Evolutionary conservation across 2,888 invertebrate species (phyloP).

Genomic region (Melanostoma scalare): DNA sequence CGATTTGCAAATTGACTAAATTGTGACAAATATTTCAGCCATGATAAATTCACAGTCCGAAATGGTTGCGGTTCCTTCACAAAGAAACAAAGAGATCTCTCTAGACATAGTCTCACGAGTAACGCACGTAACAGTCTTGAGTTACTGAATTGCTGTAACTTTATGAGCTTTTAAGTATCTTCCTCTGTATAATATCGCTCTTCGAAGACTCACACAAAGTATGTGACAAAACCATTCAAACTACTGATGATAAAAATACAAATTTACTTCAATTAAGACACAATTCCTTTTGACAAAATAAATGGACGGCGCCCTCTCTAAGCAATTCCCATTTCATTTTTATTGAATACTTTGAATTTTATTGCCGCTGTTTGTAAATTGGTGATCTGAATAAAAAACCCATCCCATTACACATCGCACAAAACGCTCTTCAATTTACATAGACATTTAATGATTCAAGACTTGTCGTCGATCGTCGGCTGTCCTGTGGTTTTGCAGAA

Average conservation of each 20-base stretch:
- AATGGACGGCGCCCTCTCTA: conserved; percentile 9
- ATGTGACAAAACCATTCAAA: not conserved
- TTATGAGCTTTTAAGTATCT: conserved; percentile 23
- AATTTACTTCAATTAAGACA: conserved; percentile 18
- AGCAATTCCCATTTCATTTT: not conserved
- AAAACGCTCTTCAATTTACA: conserved; percentile 41
- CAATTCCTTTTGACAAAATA: conserved; percentile 6
- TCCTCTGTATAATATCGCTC: not conserved
- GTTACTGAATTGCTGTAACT: not conserved
- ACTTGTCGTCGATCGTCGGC: conserved; percentile 22
- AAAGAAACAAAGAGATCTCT: too few species aligned
- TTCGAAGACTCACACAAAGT: conserved; percentile 5
- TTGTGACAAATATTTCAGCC: too few species aligned
- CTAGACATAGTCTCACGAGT: too few species aligned
- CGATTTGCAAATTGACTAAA: too few species aligned
- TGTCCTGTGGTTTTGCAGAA: not conserved
- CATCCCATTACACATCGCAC: conserved; percentile 5
- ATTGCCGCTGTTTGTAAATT: conserved; percentile 18
- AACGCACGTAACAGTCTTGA: conserved; percentile 5
- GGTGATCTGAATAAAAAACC: conserved; percentile 21
- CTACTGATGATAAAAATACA: not conserved
- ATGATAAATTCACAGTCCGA: not conserved
- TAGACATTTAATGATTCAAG: conserved; percentile 46
- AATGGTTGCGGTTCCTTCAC: not conserved
- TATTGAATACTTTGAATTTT: conserved; percentile 28